Conservation (phyloP, 2,888 invertebrate genomes). For the Empis livida region DNA sequence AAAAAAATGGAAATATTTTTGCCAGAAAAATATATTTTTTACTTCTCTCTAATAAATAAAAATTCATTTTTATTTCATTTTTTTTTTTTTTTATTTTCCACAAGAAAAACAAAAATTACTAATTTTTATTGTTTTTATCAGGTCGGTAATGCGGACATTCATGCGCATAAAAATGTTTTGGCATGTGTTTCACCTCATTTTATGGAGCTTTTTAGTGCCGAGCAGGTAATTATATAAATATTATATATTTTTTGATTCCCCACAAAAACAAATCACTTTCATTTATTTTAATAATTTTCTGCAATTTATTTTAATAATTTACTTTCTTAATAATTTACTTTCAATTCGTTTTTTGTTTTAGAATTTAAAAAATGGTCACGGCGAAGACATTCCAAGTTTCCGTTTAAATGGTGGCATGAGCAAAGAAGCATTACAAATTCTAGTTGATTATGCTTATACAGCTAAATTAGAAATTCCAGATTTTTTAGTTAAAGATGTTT, state of each 20-base stretch:
- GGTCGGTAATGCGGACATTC: conserved; percentile 57
- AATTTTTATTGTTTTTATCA: conserved; percentile 20
- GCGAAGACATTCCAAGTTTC: conserved; percentile 29
- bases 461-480: conserved; percentile 45
- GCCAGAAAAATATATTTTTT: no score
- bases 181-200: conserved; percentile 67
- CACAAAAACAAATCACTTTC: no score
- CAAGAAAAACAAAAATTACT: not conserved
- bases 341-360: conserved; percentile 1
- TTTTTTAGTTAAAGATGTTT: conserved; percentile 54
- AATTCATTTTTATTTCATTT: not conserved
- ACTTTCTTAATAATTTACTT: not conserved
- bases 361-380: conserved; percentile 33
- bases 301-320: no score
- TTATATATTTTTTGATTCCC: not conserved
- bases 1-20: no score
- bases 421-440: conserved; percentile 53
- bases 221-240: conserved; percentile 33
- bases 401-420: conserved; percentile 52
- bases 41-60: no score
- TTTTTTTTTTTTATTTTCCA: not conserved
- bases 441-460: conserved; percentile 76
- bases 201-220: conserved; percentile 55
- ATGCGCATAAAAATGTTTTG: conserved; percentile 66
- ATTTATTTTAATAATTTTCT: no score